Evolutionary conservation across 2,113 vertebrate species (phyloP).

Genomic region (Oryzias woworae): DNA sequence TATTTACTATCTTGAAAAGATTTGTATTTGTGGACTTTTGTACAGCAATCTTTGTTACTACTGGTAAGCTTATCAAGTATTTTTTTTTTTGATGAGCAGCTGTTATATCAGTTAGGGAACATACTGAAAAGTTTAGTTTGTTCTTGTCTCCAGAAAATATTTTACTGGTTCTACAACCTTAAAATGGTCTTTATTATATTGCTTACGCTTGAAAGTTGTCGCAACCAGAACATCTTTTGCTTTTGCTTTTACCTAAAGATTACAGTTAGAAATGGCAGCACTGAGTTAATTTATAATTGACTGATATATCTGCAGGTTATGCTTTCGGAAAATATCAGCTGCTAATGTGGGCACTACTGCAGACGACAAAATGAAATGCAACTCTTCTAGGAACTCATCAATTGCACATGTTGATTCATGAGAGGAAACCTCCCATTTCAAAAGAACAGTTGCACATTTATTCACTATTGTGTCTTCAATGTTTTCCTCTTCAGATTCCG

Average conservation of each 20-base stretch:
- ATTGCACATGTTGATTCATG: not conserved
- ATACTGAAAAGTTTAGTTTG: conserved; percentile 3
- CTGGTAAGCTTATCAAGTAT: not conserved
- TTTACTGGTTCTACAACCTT: conserved; percentile 11
- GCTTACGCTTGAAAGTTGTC: conserved; percentile 8
- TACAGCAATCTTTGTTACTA: not conserved
- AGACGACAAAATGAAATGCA: not conserved
- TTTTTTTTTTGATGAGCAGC: not conserved
- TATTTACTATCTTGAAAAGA: conserved; percentile 1
- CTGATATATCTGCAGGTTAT: not conserved
- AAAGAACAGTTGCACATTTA: not conserved
- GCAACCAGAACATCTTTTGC: conserved; percentile 11
- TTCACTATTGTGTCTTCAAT: too few relatives aligned
- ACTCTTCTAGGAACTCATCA: not conserved
- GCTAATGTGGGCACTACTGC: not conserved
- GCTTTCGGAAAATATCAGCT: not conserved
- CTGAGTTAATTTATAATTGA: conserved; percentile 17
- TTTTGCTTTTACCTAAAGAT: conserved; percentile 31
- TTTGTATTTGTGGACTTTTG: not conserved
- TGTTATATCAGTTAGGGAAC: conserved; percentile 12
- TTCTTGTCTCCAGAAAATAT: not conserved
- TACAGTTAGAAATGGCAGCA: conserved; percentile 13
- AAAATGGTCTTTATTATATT: conserved; percentile 33
- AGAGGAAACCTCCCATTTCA: not conserved
- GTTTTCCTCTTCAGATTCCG: too few relatives aligned